A percentile compares a stretch with the other conserved stretches of the same genome.
phyloP scores from a whole-genome alignment of 2,888 invertebrate genomes.

The Phaedon cochleariae region DNA sequence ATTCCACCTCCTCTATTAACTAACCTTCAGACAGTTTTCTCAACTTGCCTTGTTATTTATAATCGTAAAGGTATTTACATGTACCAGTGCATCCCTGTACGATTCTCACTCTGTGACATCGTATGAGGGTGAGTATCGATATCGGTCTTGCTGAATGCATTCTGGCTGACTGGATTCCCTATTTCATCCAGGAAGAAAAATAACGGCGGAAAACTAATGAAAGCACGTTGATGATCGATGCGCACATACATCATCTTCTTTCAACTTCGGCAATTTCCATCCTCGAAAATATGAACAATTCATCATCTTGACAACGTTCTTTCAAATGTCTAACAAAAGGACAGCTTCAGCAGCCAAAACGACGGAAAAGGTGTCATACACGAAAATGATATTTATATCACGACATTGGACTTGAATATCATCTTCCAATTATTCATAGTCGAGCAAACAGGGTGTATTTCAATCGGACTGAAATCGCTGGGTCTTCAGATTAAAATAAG shows the following conservation, averaged over 20 bases:
- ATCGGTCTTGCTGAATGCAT: too few species aligned
- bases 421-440: too few species aligned
- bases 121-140: too few species aligned
- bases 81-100: too few species aligned
- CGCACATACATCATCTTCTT: background rate
- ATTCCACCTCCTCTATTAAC: too few species aligned
- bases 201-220: background rate
- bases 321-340: background rate
- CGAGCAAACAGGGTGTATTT: too few species aligned
- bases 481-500: too few species aligned
- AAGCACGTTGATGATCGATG: background rate
- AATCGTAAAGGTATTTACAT: too few species aligned
- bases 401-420: background rate
- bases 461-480: too few species aligned
- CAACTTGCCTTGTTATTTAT: too few species aligned
- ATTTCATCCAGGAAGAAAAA: background rate
- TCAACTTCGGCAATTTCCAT: background rate
- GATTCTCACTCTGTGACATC: too few species aligned
- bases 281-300: background rate
- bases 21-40: too few species aligned
- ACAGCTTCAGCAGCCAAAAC: background rate
- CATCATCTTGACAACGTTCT: background rate
- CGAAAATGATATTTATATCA: background rate
- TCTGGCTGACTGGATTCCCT: background rate
- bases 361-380: background rate